Conservation (phyloP, 1,140 invertebrate genomes). For the Drosophila seguyi region DNA sequence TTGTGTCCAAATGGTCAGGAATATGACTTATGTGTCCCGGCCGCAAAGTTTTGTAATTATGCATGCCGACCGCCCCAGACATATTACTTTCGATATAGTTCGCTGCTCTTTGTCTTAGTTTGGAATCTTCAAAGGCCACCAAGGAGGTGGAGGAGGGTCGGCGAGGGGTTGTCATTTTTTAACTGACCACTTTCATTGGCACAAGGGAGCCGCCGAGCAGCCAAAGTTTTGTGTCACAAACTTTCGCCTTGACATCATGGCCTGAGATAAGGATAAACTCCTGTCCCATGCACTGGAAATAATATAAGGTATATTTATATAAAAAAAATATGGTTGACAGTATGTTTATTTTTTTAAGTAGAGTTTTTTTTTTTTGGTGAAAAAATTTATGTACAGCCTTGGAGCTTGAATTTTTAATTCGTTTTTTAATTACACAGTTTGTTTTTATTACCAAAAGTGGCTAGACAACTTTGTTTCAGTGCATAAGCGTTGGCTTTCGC, state of each 20-base stretch:
- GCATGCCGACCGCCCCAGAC: conserved; percentile 33
- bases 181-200: conserved; percentile 71
- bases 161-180: conserved; percentile 61
- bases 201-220: conserved; percentile 28
- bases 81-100: conserved; percentile 44
- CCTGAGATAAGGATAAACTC: conserved; percentile 66
- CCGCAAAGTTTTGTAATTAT: conserved; percentile 53
- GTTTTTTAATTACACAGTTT: background rate
- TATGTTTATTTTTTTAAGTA: background rate
- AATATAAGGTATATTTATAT: background rate
- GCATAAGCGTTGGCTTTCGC: conserved; percentile 40
- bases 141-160: background rate
- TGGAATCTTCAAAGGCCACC: conserved; percentile 25
- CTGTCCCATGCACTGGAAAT: conserved; percentile 7
- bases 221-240: conserved; percentile 60
- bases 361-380: too few relatives aligned
- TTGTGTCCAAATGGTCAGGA: conserved; percentile 47
- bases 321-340: background rate
- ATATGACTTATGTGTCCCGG: conserved; percentile 68
- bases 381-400: background rate
- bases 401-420: background rate
- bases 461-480: conserved; percentile 1
- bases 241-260: conserved; percentile 64
- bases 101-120: conserved; percentile 31
- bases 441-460: too few relatives aligned